Percentiles rank a stretch among this genome's conserved stretches.
Conservation (phyloP, 2,797 vertebrate species). For the Synaphobranchus kaupii region DNA sequence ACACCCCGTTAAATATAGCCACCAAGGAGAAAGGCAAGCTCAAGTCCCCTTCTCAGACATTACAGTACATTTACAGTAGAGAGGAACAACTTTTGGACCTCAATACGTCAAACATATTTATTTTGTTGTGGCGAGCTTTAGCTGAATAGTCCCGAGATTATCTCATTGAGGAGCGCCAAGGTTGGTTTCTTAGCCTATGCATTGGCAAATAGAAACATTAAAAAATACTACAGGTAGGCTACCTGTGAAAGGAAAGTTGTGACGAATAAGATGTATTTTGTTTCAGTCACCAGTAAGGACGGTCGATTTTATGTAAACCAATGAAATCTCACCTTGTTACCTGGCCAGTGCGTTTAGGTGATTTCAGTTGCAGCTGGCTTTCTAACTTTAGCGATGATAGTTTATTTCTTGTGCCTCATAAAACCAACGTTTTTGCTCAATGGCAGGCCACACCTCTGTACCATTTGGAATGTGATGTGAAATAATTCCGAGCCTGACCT, state of each 20-base stretch:
- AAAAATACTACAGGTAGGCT: too few relatives aligned
- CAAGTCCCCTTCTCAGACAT: constrained; percentile 16
- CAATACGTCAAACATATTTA: neutral
- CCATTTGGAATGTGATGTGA: neutral
- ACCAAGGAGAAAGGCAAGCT: constrained; percentile 56
- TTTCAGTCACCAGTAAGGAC: neutral
- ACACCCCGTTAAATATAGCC: constrained; percentile 92
- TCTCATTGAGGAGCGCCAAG: neutral
- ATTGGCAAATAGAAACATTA: neutral
- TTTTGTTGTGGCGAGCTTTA: neutral
- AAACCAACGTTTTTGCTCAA: neutral
- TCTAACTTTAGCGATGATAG: neutral
- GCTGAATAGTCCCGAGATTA: neutral
- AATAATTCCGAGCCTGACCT: neutral
- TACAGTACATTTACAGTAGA: constrained; percentile 23
- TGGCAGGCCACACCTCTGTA: neutral
- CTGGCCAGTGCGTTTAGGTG: neutral
- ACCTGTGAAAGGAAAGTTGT: neutral
- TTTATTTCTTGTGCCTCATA: neutral
- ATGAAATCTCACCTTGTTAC: neutral
- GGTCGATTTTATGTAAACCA: neutral
- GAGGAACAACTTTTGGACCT: neutral
- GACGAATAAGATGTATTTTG: neutral
- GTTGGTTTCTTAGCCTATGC: neutral
- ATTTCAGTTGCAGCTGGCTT: neutral